A percentile compares a stretch with the other conserved stretches of the same genome.
Evolutionary conservation across 2,797 vertebrate species (phyloP).

Genomic region (Sebastes itinus): DNA sequence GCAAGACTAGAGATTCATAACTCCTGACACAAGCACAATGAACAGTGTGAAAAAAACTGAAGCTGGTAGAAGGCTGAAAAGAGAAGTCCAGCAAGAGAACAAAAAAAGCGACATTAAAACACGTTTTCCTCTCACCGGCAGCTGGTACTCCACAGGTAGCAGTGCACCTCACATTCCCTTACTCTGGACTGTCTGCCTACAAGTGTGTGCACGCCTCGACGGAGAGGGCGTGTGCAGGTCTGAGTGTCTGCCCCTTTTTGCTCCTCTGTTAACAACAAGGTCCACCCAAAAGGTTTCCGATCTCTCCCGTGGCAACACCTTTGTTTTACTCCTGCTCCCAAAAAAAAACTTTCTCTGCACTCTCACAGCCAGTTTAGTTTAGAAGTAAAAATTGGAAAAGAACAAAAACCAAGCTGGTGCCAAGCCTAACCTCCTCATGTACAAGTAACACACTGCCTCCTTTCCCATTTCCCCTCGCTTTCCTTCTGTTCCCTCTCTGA

Average conservation of each 20-base stretch:
- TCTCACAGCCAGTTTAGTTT: neutral
- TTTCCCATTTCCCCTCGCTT: slow-evolving; percentile 46
- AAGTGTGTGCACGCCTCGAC: slow-evolving; percentile 73
- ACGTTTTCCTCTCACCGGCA: slow-evolving; percentile 38
- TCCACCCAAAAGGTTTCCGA: slow-evolving; percentile 49
- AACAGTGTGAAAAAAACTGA: neutral
- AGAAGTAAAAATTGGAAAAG: slow-evolving; percentile 8
- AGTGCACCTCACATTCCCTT: slow-evolving; percentile 61
- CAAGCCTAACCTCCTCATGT: slow-evolving; percentile 22
- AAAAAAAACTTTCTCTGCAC: slow-evolving; percentile 4
- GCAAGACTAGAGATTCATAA: slow-evolving; percentile 58
- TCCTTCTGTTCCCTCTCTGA: slow-evolving; percentile 53
- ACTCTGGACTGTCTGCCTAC: slow-evolving; percentile 53
- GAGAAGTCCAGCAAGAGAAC: slow-evolving; percentile 10
- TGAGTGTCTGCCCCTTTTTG: slow-evolving; percentile 50
- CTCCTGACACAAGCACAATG: slow-evolving; percentile 25
- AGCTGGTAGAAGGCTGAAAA: neutral
- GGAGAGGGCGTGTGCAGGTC: slow-evolving; percentile 64
- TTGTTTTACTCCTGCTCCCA: neutral
- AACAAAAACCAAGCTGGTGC: slow-evolving; percentile 20
- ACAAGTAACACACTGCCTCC: slow-evolving; percentile 43
- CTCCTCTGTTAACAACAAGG: slow-evolving; percentile 56
- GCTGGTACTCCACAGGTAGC: slow-evolving; percentile 61
- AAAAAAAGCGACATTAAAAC: slow-evolving; percentile 12
- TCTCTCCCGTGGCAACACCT: slow-evolving; percentile 27